Conservation (phyloP, 2,888 invertebrate species). For the Psococerastis gibbosa region DNA sequence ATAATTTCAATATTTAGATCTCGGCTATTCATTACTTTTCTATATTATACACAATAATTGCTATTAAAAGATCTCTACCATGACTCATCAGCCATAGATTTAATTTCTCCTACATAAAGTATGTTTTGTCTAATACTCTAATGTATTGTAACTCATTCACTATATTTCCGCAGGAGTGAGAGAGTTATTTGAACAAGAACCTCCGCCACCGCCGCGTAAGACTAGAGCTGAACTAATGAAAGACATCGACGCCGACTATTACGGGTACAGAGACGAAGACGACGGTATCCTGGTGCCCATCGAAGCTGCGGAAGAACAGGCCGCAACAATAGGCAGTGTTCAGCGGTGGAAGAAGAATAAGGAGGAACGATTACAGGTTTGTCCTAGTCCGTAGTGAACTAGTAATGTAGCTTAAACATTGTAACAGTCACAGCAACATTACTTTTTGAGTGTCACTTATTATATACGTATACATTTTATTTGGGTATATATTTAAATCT, state of each 20-base stretch:
- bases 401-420: too few relatives aligned
- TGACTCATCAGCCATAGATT: too few relatives aligned
- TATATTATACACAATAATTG: too few relatives aligned
- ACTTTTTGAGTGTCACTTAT: constrained; percentile 1
- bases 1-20: too few relatives aligned
- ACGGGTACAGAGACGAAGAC: constrained; percentile 96
- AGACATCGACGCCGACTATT: constrained; percentile 96
- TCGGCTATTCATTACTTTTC: too few relatives aligned
- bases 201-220: constrained; percentile 74
- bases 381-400: too few relatives aligned
- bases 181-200: constrained; percentile 92
- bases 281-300: constrained; percentile 85
- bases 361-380: constrained; percentile 19
- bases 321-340: constrained; percentile 38
- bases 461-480: too few relatives aligned
- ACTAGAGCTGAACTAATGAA: constrained; percentile 94
- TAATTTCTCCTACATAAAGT: too few relatives aligned
- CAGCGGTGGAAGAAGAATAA: constrained; percentile 44
- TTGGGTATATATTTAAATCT: not conserved
- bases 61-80: too few relatives aligned
- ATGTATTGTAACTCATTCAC: too few relatives aligned
- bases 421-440: not conserved
- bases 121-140: too few relatives aligned
- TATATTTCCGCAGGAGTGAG: constrained; percentile 86
- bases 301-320: constrained; percentile 61